A percentile compares a stretch with the other conserved stretches of the same genome.
Conservation (phyloP, 2,113 vertebrate species). For the Silurus asotus region DNA sequence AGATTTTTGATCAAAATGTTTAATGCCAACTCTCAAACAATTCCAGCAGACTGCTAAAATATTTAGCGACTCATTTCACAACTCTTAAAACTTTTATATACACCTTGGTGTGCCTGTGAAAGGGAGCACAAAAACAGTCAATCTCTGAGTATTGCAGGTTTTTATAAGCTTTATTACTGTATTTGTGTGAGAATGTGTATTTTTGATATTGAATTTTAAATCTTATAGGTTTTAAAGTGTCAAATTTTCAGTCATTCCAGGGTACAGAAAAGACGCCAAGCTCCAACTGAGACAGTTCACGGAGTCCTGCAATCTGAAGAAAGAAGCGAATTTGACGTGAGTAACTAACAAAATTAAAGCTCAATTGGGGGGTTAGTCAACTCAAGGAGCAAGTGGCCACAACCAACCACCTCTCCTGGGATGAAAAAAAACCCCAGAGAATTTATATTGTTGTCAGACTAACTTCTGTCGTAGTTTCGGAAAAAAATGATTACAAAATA, state of each 20-base stretch:
- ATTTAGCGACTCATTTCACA: slow-evolving; percentile 2
- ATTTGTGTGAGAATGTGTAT: neutral
- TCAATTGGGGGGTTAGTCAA: too few relatives aligned
- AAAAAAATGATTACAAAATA: neutral
- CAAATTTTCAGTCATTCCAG: neutral
- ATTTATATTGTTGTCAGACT: neutral
- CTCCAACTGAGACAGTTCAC: neutral
- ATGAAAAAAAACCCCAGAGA: neutral
- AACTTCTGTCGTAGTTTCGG: neutral
- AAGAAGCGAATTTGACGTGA: neutral
- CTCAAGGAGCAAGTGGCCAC: too few relatives aligned
- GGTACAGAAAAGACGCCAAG: neutral
- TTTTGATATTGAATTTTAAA: neutral
- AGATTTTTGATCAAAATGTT: neutral
- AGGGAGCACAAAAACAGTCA: neutral
- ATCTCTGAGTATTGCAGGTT: neutral
- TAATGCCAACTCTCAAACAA: neutral
- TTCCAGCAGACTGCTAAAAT: slow-evolving; percentile 12
- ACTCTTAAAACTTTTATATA: slow-evolving; percentile 8
- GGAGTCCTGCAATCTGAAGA: neutral
- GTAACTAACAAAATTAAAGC: too few relatives aligned
- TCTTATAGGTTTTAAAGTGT: too few relatives aligned
- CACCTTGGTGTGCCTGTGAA: neutral
- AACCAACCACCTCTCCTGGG: neutral
- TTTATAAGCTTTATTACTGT: neutral